These are phyloP conservation scores for Chionodraco myersi DNA, from an alignment of 2,113 vertebrate species.

Conservation along the genomic window DNA sequence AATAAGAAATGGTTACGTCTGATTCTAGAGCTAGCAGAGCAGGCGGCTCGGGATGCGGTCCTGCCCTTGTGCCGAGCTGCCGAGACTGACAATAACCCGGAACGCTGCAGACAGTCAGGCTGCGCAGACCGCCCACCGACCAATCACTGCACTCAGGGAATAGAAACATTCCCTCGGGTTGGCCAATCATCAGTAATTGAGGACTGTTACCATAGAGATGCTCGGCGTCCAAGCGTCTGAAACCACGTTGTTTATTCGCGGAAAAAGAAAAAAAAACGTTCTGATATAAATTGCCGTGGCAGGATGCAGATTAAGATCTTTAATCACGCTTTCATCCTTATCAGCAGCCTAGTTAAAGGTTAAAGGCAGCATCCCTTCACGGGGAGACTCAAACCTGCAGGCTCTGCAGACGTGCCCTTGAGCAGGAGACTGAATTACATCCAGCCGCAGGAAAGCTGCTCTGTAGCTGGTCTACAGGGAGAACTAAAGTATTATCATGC, in stretches of 20 bases:
- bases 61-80: slow-evolving; percentile 81
- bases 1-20: slow-evolving; percentile 30
- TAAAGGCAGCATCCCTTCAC: slow-evolving; percentile 29
- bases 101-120: slow-evolving; percentile 83
- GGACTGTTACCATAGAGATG: slow-evolving; percentile 86
- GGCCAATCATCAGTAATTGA: slow-evolving; percentile 84
- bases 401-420: slow-evolving; percentile 19
- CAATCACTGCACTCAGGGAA: slow-evolving; percentile 80
- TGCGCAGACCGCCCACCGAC: slow-evolving; percentile 82
- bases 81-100: slow-evolving; percentile 87
- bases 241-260: slow-evolving; percentile 80
- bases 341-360: slow-evolving; percentile 33
- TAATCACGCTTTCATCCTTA: slow-evolving; percentile 53
- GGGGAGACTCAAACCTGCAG: slow-evolving; percentile 22
- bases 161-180: slow-evolving; percentile 84
- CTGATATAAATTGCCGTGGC: slow-evolving; percentile 52
- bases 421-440: slow-evolving; percentile 27
- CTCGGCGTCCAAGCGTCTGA: slow-evolving; percentile 84
- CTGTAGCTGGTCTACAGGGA: slow-evolving; percentile 2
- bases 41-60: slow-evolving; percentile 78
- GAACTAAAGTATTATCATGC: slow-evolving; percentile 39
- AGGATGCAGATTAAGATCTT: slow-evolving; percentile 63
- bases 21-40: slow-evolving; percentile 66
- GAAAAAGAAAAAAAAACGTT: slow-evolving; percentile 50
- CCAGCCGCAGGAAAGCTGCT: background rate